Conservation (phyloP, 2,113 vertebrate species). For the Boulengeromyrus knoepffleri region DNA sequence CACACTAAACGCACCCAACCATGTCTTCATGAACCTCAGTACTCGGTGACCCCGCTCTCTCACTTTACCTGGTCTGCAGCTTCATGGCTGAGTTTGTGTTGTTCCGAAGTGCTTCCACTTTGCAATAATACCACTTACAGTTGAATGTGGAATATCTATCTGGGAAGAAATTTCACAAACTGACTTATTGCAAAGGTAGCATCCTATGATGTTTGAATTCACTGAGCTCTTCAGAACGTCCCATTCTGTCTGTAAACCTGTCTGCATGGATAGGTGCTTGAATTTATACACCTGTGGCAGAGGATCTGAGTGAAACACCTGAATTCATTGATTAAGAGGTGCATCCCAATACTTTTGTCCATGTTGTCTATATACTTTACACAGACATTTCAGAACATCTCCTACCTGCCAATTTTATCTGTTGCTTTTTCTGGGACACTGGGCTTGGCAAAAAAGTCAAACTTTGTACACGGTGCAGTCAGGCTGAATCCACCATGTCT, state of each 20-base stretch:
- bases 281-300: not conserved
- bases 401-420: slow-evolving; percentile 21
- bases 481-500: slow-evolving; percentile 20
- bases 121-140: not conserved
- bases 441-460: slow-evolving; percentile 49
- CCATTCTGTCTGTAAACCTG: not conserved
- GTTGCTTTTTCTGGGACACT: not conserved
- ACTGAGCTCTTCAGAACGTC: not conserved
- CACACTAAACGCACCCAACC: no score
- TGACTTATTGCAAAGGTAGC: not conserved
- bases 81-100: not conserved
- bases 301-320: not conserved
- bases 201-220: not conserved
- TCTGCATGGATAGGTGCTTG: not conserved
- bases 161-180: not conserved
- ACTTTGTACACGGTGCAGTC: slow-evolving; percentile 1
- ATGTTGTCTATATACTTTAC: not conserved
- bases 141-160: not conserved
- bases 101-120: not conserved
- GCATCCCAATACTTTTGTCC: not conserved
- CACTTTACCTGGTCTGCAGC: not conserved
- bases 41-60: not conserved
- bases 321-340: not conserved
- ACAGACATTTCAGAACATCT: slow-evolving; percentile 26
- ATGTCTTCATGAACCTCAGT: no score